These are phyloP conservation scores for Achroia grisella DNA, from an alignment of 1,140 invertebrate species.

Conservation along the genomic window DNA sequence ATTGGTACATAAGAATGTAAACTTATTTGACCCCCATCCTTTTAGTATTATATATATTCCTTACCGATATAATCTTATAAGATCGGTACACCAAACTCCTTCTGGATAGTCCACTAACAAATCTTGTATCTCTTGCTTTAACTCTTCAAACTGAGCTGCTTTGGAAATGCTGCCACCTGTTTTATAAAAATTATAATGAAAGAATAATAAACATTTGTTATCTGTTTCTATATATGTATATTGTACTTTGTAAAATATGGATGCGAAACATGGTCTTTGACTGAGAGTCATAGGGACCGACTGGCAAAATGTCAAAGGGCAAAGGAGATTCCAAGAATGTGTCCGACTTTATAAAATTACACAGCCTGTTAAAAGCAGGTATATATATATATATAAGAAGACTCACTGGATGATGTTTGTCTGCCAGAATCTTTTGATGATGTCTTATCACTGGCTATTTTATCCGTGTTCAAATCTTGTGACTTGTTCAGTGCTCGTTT, in stretches of 20 bases:
- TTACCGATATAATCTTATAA: conserved; percentile 38
- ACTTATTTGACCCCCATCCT: no score
- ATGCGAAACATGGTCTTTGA: no score
- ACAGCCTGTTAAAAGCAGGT: no score
- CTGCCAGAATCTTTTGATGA: conserved; percentile 30
- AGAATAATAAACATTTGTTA: no score
- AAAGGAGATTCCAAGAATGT: no score
- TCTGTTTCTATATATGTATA: no score
- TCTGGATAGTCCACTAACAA: conserved; percentile 26
- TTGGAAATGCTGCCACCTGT: conserved; percentile 31
- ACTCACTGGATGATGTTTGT: conserved; percentile 39
- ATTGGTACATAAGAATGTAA: no score
- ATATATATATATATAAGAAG: conserved; percentile 1
- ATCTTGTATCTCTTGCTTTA: conserved; percentile 29
- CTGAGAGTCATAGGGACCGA: no score
- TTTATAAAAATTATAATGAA: no score
- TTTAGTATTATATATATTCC: background rate
- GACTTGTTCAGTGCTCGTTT: conserved; percentile 26
- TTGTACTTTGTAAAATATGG: no score
- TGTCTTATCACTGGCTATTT: conserved; percentile 6
- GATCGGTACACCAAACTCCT: conserved; percentile 40
- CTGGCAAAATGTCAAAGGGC: no score
- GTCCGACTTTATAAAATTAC: no score
- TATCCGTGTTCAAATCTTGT: conserved; percentile 10
- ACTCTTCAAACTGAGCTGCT: conserved; percentile 22